A percentile compares a stretch with the other conserved stretches of the same genome.
These are phyloP conservation scores for Cettia cetti DNA, from an alignment of 2,113 vertebrate genomes.

Conservation along the genomic window DNA sequence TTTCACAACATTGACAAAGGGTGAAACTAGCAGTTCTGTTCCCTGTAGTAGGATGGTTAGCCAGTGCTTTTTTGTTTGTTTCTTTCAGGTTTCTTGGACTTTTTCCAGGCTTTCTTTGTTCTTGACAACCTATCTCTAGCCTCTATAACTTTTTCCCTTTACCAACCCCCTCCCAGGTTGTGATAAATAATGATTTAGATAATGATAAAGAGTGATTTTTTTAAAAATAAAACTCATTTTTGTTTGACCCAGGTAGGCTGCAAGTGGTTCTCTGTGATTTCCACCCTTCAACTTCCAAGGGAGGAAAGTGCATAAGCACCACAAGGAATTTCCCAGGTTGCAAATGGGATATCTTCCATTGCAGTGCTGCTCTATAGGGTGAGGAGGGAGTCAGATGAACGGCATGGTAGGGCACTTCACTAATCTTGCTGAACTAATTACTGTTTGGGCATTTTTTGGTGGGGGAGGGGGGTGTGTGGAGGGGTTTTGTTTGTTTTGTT, in stretches of 20 bases:
- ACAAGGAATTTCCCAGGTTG: neutral
- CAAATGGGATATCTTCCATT: neutral
- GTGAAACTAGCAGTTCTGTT: neutral
- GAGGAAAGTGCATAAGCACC: neutral
- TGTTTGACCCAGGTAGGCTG: neutral
- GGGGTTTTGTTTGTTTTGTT: no score
- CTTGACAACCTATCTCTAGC: neutral
- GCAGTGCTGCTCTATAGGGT: neutral
- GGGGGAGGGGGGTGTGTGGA: no score
- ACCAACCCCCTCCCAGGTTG: rapidly evolving
- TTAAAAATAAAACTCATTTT: neutral
- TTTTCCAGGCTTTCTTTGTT: neutral
- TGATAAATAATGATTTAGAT: neutral
- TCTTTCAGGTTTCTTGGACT: no score
- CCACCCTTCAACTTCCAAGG: neutral
- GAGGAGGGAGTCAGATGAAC: neutral
- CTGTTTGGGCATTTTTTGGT: neutral
- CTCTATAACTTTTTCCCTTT: neutral
- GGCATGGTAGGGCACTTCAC: neutral
- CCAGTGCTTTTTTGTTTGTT: neutral
- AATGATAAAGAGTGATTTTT: neutral
- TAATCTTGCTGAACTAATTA: neutral
- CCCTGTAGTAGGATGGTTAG: neutral
- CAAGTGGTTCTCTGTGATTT: neutral
- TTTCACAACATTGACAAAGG: neutral